Conservation (phyloP, 2,888 invertebrate genomes). For the Heliconius ismenius region DNA sequence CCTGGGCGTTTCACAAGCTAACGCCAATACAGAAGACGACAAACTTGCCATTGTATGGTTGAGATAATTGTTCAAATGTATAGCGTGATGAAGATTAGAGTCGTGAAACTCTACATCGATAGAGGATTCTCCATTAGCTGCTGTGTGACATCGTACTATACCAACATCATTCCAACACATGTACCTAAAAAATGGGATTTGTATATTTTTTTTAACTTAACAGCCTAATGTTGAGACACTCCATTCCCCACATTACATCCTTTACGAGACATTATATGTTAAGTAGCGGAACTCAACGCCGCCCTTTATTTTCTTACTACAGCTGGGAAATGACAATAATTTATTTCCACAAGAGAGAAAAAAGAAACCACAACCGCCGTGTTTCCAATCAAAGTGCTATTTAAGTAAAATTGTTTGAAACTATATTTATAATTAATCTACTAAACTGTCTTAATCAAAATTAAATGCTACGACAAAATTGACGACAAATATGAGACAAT, state of each 20-base stretch:
- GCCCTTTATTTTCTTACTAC: too few relatives aligned
- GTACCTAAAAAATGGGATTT: slow-evolving; percentile 67
- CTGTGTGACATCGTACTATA: slow-evolving; percentile 91
- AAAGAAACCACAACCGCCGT: too few relatives aligned
- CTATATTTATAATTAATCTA: too few relatives aligned
- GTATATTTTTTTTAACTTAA: not conserved
- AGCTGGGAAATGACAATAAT: too few relatives aligned
- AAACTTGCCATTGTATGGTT: slow-evolving; percentile 94
- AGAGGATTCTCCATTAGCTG: slow-evolving; percentile 86
- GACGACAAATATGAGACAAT: too few relatives aligned
- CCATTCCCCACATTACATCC: not conserved
- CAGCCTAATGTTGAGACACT: not conserved
- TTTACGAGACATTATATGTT: too few relatives aligned
- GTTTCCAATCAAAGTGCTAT: too few relatives aligned
- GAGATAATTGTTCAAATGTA: slow-evolving; percentile 93
- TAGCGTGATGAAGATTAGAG: slow-evolving; percentile 91
- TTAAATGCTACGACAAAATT: too few relatives aligned
- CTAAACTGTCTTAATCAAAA: too few relatives aligned
- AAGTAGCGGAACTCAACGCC: too few relatives aligned
- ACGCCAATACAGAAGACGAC: slow-evolving; percentile 88
- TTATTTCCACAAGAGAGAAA: too few relatives aligned
- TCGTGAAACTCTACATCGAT: slow-evolving; percentile 99
- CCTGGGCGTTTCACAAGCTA: slow-evolving; percentile 88
- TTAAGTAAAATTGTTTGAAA: too few relatives aligned
- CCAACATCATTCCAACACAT: slow-evolving; percentile 96